phyloP scores from a whole-genome alignment of 2,888 invertebrate genomes.

The Scelioninae gen. 2 region DNA sequence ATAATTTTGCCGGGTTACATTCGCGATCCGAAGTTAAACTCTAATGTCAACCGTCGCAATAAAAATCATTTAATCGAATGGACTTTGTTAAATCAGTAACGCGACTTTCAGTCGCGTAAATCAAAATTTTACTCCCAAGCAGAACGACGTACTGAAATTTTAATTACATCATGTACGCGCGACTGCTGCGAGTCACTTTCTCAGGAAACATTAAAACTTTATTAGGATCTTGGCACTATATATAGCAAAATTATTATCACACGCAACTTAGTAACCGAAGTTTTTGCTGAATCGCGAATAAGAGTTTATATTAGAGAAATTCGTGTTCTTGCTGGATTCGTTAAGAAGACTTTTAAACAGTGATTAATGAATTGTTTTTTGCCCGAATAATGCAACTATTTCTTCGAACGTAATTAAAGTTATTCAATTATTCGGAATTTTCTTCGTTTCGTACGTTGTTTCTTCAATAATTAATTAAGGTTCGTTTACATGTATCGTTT shows the following conservation, averaged over 20 bases:
- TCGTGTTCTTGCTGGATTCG: no score
- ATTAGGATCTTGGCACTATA: conserved; percentile 3
- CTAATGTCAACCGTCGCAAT: not conserved
- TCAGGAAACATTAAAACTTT: conserved; percentile 18
- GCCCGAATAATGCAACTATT: no score
- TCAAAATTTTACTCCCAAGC: not conserved
- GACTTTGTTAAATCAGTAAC: conserved; percentile 5
- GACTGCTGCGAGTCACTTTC: conserved; percentile 8
- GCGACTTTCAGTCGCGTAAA: not conserved
- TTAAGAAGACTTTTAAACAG: no score
- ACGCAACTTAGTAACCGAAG: not conserved
- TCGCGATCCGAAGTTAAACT: not conserved
- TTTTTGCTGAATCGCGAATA: not conserved
- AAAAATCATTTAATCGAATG: conserved; percentile 7
- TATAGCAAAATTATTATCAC: not conserved
- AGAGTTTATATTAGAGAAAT: not conserved
- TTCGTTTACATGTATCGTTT: no score
- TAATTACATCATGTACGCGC: not conserved
- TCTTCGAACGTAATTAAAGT: no score
- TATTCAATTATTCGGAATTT: no score
- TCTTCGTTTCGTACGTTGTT: no score
- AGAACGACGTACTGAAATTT: no score
- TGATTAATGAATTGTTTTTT: no score
- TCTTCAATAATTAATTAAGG: no score
- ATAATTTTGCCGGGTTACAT: no score